These are phyloP conservation scores for Thalassaphorura encarpata DNA, from an alignment of 1,140 invertebrate species.

Conservation along the genomic window DNA sequence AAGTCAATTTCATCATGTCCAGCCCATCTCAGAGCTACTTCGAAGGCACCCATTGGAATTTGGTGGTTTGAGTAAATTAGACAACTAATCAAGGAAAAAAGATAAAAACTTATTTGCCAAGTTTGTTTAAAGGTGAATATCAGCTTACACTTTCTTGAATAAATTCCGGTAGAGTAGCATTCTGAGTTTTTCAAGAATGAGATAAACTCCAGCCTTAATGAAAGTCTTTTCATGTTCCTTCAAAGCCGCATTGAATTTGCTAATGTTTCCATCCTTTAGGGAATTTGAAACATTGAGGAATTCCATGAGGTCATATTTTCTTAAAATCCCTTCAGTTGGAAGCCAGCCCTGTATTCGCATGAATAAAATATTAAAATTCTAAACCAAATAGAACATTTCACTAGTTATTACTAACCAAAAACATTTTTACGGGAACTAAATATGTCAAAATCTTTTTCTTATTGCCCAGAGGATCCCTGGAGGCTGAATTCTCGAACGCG, in stretches of 20 bases:
- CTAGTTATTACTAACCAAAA: slow-evolving; percentile 48
- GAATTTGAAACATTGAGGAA: slow-evolving; percentile 80
- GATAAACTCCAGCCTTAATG: slow-evolving; percentile 88
- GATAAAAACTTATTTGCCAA: not conserved
- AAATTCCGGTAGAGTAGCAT: slow-evolving; percentile 91
- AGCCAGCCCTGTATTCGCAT: slow-evolving; percentile 59
- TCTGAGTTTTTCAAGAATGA: slow-evolving; percentile 93
- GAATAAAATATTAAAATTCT: not conserved
- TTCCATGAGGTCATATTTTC: slow-evolving; percentile 82
- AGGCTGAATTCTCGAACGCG: slow-evolving; percentile 83
- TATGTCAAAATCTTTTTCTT: slow-evolving; percentile 92
- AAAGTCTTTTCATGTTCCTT: slow-evolving; percentile 81
- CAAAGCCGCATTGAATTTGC: slow-evolving; percentile 73
- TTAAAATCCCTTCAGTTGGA: slow-evolving; percentile 63
- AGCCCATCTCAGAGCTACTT: slow-evolving; percentile 65
- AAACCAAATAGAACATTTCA: not conserved
- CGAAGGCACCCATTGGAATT: slow-evolving; percentile 73
- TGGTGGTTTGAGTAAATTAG: slow-evolving; percentile 77
- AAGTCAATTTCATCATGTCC: slow-evolving; percentile 75
- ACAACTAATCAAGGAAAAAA: slow-evolving; percentile 46
- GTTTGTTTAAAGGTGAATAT: slow-evolving; percentile 3
- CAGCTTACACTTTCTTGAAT: slow-evolving; percentile 80
- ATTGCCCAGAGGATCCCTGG: slow-evolving; percentile 63
- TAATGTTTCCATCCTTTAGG: slow-evolving; percentile 80
- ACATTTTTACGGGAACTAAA: slow-evolving; percentile 93